Evolutionary conservation across 2,888 invertebrate genomes (phyloP), one percentile per base, ranked within the genome.

Genomic region (Cancer borealis): DNA sequence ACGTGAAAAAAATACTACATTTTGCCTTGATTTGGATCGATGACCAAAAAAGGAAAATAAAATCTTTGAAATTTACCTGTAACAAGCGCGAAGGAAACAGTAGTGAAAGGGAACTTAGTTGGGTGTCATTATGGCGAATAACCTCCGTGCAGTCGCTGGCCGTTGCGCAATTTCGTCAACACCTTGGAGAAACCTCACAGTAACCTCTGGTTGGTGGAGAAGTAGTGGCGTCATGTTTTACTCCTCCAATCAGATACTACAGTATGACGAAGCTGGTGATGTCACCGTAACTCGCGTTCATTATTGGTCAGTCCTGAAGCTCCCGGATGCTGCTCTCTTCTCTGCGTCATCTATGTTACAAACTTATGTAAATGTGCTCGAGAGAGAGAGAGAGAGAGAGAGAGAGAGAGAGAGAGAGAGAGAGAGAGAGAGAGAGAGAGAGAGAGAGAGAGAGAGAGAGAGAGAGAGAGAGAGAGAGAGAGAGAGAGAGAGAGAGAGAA

Each of bases 111-210:
- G 39, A 46, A 3, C 73, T n/a, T 91, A 91, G 39, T 39, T 21
- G 46, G 21, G 60, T 91, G 91, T 91, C 66, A 60, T 91, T 91
- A 91, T 66, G 91, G 45, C 91, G 21, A 79, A 73, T 47, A 79
- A 87, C 45, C 60, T 87, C 92, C 88, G 84, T 88, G 47, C 45
- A 87, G 92, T 88, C 39, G 88, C 60, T 26, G 92, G 88, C 54
- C 39, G 88, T 92, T 92, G 92, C 92, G 88, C 88, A 88, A 92
- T 21, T n/a, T 39, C 84, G 87, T 66, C 92, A 92, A 87, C 88
- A 87, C 88, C 88, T 92, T 88, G 39, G 88, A 60, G 88, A 92
- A 88, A 92, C 54, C 92, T 88, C 60, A 60, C 17, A 88, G 17
- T 17, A 47, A 46, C 26, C 4, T 39, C 14, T 92, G 92, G 88